These are phyloP conservation scores for Pseudochirops corinnae DNA, from an alignment of 2,797 vertebrate genomes.

Conservation along the genomic window DNA sequence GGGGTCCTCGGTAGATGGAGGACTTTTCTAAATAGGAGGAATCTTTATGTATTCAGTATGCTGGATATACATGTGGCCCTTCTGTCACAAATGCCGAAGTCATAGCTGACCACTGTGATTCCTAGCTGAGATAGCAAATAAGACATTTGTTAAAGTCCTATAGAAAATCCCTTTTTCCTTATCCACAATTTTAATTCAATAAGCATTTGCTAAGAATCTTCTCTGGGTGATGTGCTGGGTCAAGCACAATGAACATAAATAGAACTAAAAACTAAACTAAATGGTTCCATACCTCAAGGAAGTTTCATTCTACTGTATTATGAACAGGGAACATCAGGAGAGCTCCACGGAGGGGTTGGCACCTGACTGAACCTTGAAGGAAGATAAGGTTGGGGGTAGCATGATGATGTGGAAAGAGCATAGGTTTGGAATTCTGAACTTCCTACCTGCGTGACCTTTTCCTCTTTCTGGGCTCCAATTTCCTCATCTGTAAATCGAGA, in stretches of 20 bases:
- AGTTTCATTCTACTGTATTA: neutral
- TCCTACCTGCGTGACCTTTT: neutral
- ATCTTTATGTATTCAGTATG: neutral
- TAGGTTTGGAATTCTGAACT: neutral
- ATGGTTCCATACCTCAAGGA: neutral
- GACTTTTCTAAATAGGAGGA: neutral
- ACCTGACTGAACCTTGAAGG: neutral
- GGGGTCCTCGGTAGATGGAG: neutral
- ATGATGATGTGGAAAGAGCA: neutral
- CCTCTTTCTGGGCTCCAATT: neutral
- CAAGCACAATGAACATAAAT: too few species aligned
- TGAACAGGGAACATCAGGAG: neutral
- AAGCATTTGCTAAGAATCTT: too few species aligned
- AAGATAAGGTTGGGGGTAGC: neutral
- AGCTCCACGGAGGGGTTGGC: neutral
- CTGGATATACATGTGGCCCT: neutral
- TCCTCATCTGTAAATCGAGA: neutral
- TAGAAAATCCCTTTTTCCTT: too few species aligned
- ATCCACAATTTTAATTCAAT: too few species aligned
- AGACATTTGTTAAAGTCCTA: neutral
- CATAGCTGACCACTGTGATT: slow-evolving; percentile 36
- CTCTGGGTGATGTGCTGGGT: too few species aligned
- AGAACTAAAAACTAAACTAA: neutral
- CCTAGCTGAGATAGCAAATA: slow-evolving; percentile 55
- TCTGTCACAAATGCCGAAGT: slow-evolving; percentile 6